Evolutionary conservation across 2,888 invertebrate genomes (phyloP).

Genomic region (Polietes domitor): DNA sequence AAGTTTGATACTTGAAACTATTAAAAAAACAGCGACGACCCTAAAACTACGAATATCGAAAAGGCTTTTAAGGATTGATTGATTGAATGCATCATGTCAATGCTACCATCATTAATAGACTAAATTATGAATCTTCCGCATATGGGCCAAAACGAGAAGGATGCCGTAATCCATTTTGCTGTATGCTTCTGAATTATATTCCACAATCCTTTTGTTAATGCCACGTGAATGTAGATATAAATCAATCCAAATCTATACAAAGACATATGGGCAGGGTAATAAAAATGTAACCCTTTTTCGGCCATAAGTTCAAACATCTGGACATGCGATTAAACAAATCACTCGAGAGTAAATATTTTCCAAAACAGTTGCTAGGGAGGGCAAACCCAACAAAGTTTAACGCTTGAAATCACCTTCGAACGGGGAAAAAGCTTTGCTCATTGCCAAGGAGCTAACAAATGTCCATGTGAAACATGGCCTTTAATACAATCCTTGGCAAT

Average conservation of each 20-base stretch:
- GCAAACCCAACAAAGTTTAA: neutral
- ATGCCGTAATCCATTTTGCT: too few relatives aligned
- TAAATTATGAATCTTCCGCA: too few relatives aligned
- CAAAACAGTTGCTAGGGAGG: neutral
- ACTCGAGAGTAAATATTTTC: neutral
- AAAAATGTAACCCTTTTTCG: neutral
- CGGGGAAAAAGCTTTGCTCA: neutral
- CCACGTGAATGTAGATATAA: neutral
- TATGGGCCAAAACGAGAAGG: too few relatives aligned
- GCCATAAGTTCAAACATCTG: slow-evolving; percentile 13
- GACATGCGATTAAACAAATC: neutral
- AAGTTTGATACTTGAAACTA: too few relatives aligned
- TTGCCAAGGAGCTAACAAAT: neutral
- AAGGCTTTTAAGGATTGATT: too few relatives aligned
- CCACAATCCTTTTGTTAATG: neutral
- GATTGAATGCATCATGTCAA: too few relatives aligned
- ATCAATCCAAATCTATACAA: neutral
- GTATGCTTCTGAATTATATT: too few relatives aligned
- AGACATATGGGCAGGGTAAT: neutral
- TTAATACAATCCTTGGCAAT: neutral
- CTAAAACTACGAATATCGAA: too few relatives aligned
- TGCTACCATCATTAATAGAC: too few relatives aligned
- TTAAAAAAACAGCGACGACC: too few relatives aligned
- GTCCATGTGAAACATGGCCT: neutral
- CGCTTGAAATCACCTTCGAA: neutral